Evolutionary conservation across 2,888 invertebrate genomes (phyloP), one percentile per base, ranked within the genome.

Genomic region (Agriotes lineatus): DNA sequence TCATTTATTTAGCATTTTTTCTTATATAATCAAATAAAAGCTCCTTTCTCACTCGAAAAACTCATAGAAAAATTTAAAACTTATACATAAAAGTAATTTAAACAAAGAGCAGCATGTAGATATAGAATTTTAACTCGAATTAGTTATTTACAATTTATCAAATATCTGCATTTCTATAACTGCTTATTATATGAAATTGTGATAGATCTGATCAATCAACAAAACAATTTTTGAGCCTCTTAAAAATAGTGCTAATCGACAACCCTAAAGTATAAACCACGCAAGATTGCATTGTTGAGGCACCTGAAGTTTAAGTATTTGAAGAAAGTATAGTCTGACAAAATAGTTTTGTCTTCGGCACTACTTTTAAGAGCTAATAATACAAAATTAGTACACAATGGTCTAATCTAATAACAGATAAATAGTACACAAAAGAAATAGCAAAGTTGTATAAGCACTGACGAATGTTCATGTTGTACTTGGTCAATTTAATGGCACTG

Each of bases 121-220:
- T 70, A 70, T 68, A 71, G 67, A 72, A 75, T 71, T 75, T 75
- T 71, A 74, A 77, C 74, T 71, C 70, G 73, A 75, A 78, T 80
- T 80, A 81, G 79, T 79, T 82, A 83, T 82, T 76, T 82, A 83
- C 82, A 83, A 78, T 76, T 79, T 82, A 81, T 80, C 79, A 82
- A 82, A 82, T 79, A 50, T 62, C 35, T 48, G 54, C 54, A 18
- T 48, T 57, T 64, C 37, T 45, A 48, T 48, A 57, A 62, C 18
- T 50, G 22, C 44, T 14, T 59, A 18, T 20, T 33, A 61, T 39
- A 58, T 25, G 42, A 58, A 58, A 37, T 16, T 58, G 39, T 58
- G 56, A 42, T 10, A 44, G 22, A 58, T 22, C 16, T 2, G 42
- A 9, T 16, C 5, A 42, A 42, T 14, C 25, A 44, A 20, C 12